Conservation (phyloP, 2,888 invertebrate species). For the Leptinotarsa tumamoca region DNA sequence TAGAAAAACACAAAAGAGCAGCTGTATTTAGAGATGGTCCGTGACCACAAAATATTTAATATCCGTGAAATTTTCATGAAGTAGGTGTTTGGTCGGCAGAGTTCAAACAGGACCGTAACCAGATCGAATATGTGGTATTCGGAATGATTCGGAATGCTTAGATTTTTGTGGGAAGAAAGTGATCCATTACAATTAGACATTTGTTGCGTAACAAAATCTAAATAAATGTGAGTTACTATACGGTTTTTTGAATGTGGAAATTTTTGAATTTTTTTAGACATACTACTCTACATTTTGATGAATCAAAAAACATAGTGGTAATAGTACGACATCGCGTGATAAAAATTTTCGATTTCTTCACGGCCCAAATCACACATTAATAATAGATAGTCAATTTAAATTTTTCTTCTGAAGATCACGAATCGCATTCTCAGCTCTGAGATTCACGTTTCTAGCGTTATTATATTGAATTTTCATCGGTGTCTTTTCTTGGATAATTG, state of each 20-base stretch:
- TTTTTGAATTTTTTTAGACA: neutral
- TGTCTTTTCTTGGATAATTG: too few relatives aligned
- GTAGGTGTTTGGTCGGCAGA: conserved; percentile 2
- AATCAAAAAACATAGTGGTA: too few relatives aligned
- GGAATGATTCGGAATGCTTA: neutral
- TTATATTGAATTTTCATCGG: too few relatives aligned
- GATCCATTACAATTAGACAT: neutral
- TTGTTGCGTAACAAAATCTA: neutral
- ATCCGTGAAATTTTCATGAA: conserved; percentile 14
- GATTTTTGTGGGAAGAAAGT: conserved; percentile 10
- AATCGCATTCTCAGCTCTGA: too few relatives aligned
- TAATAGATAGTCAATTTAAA: too few relatives aligned
- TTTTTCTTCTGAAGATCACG: too few relatives aligned
- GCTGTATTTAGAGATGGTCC: conserved; percentile 11
- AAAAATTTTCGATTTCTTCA: too few relatives aligned
- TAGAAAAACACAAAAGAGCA: conserved; percentile 16
- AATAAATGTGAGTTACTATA: neutral
- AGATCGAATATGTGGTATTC: conserved; percentile 2
- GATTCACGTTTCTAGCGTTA: too few relatives aligned
- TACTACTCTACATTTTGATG: too few relatives aligned
- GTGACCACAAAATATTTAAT: conserved; percentile 17
- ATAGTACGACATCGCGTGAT: too few relatives aligned
- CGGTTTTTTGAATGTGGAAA: neutral
- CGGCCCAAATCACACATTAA: too few relatives aligned
- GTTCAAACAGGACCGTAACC: conserved; percentile 19